Base-by-base conservation (phyloP, 2,113 vertebrate genomes). In the Stictonetta naevosa region DNA sequence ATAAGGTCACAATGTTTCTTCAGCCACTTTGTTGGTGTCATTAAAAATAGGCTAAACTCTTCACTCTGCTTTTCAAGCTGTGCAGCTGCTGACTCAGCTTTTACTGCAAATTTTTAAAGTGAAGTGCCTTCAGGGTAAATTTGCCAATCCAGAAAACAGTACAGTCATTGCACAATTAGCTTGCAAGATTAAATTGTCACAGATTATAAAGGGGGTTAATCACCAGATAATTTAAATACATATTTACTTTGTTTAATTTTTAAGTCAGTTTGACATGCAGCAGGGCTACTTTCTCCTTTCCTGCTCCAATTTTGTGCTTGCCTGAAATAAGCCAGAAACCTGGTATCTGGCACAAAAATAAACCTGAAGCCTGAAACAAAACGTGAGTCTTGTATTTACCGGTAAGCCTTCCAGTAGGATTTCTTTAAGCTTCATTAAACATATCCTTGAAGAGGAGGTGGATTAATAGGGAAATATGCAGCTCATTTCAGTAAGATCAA, bases 61-160 rank as follows among this genome's bases (percentile, higher is more conserved):
- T 86, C 63, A 34, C 26, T 60, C 58, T 85, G n/a, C 52, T 36
- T 50, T 86, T 92, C 59, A 80, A 77, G 22, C 13, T 7, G 15
- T 17, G 33, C 50, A 83, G 63, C 79, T 58, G 86, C 83, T 96
- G 68, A 96, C 62, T 94, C 88, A 90, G 50, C 33, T 48, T 16
- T 18, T 72, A 33, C 7, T 48, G 42, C 64, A 90, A 56, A 81
- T 83, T 73, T 86, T 83, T 66, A 21, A 50, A 82, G 42, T 44
- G 22, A 44, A 36, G 6, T 17, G 15, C 71, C 79, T 92, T 90
- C 60, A 53, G 38, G 72, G 28, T 81, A 86, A 86, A 58, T 75
- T 86, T 92, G 60, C n/a, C 69, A 93, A 55, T 75, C 15, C 72
- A 85, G 58, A 79, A 88, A 86, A 59, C 25, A 59, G 67, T 38